These are phyloP conservation scores for human DNA, from an alignment of 2,113 vertebrate species.

Conservation along the genomic window DNA sequence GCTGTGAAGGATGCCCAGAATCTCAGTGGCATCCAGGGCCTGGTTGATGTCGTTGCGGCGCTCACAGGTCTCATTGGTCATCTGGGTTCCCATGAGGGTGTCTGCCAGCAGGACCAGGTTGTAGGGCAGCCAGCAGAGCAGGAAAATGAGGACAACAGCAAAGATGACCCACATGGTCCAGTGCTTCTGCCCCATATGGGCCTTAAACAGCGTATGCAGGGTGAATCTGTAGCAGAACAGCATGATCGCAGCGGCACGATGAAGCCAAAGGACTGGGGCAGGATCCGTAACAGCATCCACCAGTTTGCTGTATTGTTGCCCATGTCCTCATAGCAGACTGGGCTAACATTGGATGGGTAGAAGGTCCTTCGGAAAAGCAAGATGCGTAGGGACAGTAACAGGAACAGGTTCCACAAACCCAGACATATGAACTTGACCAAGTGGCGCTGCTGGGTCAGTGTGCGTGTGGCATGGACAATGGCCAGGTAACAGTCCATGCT, in stretches of 20 bases:
- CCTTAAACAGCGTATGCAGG: slow-evolving; percentile 84
- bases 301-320: slow-evolving; percentile 74
- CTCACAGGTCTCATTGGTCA: slow-evolving; percentile 76
- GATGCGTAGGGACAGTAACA: slow-evolving; percentile 85
- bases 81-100: slow-evolving; percentile 78
- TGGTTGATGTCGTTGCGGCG: slow-evolving; percentile 68
- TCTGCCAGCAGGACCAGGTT: slow-evolving; percentile 87
- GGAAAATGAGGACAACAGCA: slow-evolving; percentile 89
- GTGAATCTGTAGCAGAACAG: slow-evolving; percentile 90
- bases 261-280: slow-evolving; percentile 89
- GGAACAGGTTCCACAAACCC: slow-evolving; percentile 86
- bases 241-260: slow-evolving; percentile 90
- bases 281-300: slow-evolving; percentile 82
- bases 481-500: slow-evolving; percentile 93
- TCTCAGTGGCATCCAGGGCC: slow-evolving; percentile 80
- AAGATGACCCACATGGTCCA: slow-evolving; percentile 93
- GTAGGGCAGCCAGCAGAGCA: slow-evolving; percentile 93
- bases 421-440: slow-evolving; percentile 87
- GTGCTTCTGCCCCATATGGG: slow-evolving; percentile 89
- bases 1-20: slow-evolving; percentile 90
- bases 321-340: slow-evolving; percentile 86
- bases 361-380: slow-evolving; percentile 82
- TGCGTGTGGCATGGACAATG: slow-evolving; percentile 89
- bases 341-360: rapidly evolving
- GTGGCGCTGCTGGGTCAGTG: slow-evolving; percentile 81